Evolutionary conservation across 2,797 vertebrate genomes (phyloP), one percentile per base, ranked within the genome.

Genomic region (Kryptolebias ocellatus): DNA sequence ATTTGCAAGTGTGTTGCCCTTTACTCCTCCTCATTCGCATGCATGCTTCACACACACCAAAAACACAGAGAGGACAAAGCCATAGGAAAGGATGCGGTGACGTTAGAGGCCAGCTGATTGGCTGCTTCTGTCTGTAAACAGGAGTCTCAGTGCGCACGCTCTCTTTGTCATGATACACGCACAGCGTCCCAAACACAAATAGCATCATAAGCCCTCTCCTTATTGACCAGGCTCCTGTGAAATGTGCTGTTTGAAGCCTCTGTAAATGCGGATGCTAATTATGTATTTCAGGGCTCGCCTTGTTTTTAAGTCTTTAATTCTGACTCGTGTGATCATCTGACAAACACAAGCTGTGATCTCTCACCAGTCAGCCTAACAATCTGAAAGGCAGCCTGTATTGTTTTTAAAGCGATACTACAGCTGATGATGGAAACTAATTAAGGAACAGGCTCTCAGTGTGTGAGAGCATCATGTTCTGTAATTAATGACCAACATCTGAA

Each of bases 221-320:
- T 77, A 77, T 50, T 82, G 71, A 79, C 76, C 68, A 71, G 70
- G 62, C 70, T 75, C 49, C 64, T 72, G 71, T 76, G 64, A 81
- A 86, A 86, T 70, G 78, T 46, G 77, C 78, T 69, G 60, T 83
- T 84, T 70, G 72, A 84, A 77, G 72, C 61, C 52, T 71, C 44
- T 59, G 28, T 58, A 49, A 72, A 63, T 64, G 71, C 67, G 67
- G 58, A 28, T 73, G 57, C 67, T 85, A 78, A 81, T 85, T 78
- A 79, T 60, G 68, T 27, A 18, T 53, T 34, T 55, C 17, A 69
- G 50, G 59, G 53, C 62, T 74, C 0, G 14, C 42, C 53, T 79
- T 29, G 20, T 50, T 66, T 18, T 76, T 54, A 31, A 72, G 69
- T 71, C 80, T 69, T 68, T 70, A 58, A 80, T 76, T 67, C 59